Conservation (phyloP, 2,797 vertebrate genomes). For the Labeo calbasu region DNA sequence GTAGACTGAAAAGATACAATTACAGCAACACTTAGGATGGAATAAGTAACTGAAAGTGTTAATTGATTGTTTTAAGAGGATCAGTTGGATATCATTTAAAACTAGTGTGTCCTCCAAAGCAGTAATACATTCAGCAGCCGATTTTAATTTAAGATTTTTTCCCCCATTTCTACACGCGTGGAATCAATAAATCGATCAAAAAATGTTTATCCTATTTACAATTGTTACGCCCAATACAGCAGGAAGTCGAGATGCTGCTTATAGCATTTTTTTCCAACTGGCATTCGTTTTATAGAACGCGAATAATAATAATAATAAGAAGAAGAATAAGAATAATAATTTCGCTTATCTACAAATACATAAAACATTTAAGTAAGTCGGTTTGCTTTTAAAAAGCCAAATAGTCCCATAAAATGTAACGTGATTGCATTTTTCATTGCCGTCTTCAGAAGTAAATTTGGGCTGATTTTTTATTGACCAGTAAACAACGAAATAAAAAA, state of each 20-base stretch:
- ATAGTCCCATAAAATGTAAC: not conserved
- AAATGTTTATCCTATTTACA: not conserved
- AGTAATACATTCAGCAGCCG: not conserved
- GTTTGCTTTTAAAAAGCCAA: conserved; percentile 31
- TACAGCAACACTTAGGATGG: conserved; percentile 32
- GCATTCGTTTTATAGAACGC: not conserved
- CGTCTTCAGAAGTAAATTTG: not conserved
- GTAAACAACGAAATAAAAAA: not conserved
- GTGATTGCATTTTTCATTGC: not conserved
- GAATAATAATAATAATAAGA: not conserved
- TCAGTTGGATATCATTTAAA: conserved; percentile 16
- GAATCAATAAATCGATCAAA: conserved; percentile 23
- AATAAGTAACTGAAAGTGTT: conserved; percentile 32
- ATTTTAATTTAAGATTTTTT: not conserved
- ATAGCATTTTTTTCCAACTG: not conserved
- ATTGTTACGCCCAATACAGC: not conserved
- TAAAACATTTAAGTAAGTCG: not conserved
- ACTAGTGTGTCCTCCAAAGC: not conserved
- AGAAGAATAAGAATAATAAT: not conserved
- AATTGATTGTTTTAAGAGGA: conserved; percentile 39
- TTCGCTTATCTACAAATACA: not conserved
- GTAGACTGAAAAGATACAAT: conserved; percentile 50
- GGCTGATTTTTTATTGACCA: not conserved
- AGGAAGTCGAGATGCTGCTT: not conserved
- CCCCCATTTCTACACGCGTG: not conserved